Percentiles rank a stretch among this genome's conserved stretches.
These are phyloP conservation scores for Choloepus didactylus DNA, from an alignment of 2,797 vertebrate species.

Conservation along the genomic window DNA sequence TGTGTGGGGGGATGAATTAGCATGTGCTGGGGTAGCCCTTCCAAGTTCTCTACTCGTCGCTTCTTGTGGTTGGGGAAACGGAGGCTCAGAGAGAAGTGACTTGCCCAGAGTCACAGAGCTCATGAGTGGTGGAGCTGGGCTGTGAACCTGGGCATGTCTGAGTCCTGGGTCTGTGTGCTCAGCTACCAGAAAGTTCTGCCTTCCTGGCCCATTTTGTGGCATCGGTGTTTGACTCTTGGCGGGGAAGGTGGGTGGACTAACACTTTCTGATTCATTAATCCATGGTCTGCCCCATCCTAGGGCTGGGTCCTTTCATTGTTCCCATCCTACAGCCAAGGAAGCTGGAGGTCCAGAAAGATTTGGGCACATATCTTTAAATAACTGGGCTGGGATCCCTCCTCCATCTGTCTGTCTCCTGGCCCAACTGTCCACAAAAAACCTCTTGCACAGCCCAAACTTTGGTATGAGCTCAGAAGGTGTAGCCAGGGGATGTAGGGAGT, in stretches of 20 bases:
- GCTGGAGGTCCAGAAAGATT: constrained; percentile 15
- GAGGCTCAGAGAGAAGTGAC: background rate
- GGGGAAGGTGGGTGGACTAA: background rate
- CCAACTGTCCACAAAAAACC: background rate
- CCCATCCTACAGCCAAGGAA: background rate
- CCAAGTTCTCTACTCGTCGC: background rate
- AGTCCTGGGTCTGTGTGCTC: background rate
- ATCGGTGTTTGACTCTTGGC: background rate
- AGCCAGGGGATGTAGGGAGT: background rate
- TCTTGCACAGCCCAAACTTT: background rate
- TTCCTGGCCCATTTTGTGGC: background rate
- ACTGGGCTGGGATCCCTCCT: background rate
- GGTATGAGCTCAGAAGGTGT: background rate
- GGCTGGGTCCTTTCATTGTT: background rate
- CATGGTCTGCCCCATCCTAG: background rate
- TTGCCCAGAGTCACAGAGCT: background rate
- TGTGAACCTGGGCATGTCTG: background rate
- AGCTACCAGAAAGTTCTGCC: background rate
- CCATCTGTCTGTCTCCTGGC: background rate
- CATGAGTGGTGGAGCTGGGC: background rate
- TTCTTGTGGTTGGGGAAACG: background rate
- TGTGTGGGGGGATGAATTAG: background rate
- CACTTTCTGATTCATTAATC: background rate
- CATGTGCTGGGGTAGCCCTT: background rate
- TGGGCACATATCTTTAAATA: background rate